Conservation (phyloP, 1,140 invertebrate genomes). For the Papilio polyxenes region DNA sequence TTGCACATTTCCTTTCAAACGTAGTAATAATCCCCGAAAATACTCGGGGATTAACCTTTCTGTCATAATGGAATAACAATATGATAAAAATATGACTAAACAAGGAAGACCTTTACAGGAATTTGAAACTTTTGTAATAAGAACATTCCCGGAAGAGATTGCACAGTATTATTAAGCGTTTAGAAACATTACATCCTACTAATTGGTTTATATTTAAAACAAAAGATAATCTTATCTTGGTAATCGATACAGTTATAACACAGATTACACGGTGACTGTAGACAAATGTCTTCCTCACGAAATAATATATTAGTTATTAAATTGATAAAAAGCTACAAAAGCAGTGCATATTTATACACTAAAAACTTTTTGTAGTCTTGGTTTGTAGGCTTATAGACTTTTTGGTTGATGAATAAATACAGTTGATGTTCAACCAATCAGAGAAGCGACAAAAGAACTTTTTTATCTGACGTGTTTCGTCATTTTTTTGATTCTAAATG, state of each 20-base stretch:
- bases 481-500: too few relatives aligned
- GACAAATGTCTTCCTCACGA: not conserved
- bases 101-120: not conserved
- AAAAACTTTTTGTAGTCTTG: too few relatives aligned
- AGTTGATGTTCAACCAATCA: not conserved
- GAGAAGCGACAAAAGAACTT: not conserved
- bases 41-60: too few relatives aligned
- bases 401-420: too few relatives aligned
- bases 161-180: not conserved
- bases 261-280: not conserved
- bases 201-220: not conserved
- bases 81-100: not conserved
- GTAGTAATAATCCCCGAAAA: too few relatives aligned
- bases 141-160: slow-evolving; percentile 21
- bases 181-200: not conserved
- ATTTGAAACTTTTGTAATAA: not conserved
- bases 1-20: too few relatives aligned
- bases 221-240: slow-evolving; percentile 7
- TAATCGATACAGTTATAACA: slow-evolving; percentile 2
- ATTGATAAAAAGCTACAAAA: not conserved
- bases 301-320: not conserved
- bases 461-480: too few relatives aligned
- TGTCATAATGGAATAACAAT: too few relatives aligned
- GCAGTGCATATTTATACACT: too few relatives aligned
- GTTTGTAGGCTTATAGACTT: too few relatives aligned